These are phyloP conservation scores for Silurus glanis DNA, from an alignment of 2,113 vertebrate genomes.

Conservation along the genomic window DNA sequence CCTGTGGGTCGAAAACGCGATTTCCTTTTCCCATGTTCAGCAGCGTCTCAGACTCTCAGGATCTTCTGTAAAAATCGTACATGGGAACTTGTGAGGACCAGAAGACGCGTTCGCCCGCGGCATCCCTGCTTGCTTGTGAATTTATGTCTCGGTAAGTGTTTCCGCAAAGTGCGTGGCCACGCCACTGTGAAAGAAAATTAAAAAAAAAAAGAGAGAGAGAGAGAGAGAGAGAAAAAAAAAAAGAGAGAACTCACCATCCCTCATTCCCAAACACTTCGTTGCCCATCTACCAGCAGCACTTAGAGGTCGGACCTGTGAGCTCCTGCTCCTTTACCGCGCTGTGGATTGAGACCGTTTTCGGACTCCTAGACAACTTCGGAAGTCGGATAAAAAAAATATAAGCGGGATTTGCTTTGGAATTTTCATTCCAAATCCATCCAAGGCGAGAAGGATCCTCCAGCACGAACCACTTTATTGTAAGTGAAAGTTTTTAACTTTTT, in stretches of 20 bases:
- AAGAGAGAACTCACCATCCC: slow-evolving; percentile 55
- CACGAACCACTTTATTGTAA: slow-evolving; percentile 62
- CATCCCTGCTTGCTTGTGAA: slow-evolving; percentile 67
- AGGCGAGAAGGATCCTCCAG: slow-evolving; percentile 56
- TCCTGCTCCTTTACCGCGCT: slow-evolving; percentile 18
- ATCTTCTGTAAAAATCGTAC: slow-evolving; percentile 21
- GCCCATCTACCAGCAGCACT: slow-evolving; percentile 32
- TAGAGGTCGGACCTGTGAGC: slow-evolving; percentile 28
- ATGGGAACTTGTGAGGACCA: slow-evolving; percentile 36
- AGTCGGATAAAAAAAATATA: slow-evolving; percentile 26
- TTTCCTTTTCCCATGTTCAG: background rate
- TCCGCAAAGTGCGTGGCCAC: slow-evolving; percentile 78
- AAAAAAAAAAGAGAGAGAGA: slow-evolving; percentile 52
- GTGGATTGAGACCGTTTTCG: slow-evolving; percentile 38
- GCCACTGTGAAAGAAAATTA: slow-evolving; percentile 39
- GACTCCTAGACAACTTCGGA: background rate
- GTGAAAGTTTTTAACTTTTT: slow-evolving; percentile 36
- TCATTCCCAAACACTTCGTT: slow-evolving; percentile 50
- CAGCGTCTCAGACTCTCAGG: background rate
- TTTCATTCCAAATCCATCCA: slow-evolving; percentile 60
- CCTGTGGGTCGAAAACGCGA: slow-evolving; percentile 9
- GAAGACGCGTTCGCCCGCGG: slow-evolving; percentile 50
- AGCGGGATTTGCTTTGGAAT: slow-evolving; percentile 58
- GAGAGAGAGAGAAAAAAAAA: background rate
- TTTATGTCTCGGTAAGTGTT: slow-evolving; percentile 74